Evolutionary conservation across 2,888 invertebrate genomes (phyloP).

Genomic region (Trissonchulus latispiculum): DNA sequence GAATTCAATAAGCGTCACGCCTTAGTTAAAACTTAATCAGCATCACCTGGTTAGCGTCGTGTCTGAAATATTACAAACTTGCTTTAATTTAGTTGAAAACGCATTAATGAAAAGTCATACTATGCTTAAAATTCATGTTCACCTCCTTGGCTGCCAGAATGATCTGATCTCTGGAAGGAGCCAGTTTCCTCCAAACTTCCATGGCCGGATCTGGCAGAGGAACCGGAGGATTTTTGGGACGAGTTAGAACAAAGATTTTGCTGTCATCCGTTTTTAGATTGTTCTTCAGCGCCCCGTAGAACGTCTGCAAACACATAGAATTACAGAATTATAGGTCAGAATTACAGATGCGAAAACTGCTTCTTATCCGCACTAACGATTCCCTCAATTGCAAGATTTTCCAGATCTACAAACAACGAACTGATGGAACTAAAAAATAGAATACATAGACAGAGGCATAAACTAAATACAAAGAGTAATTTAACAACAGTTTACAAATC

Average conservation of each 20-base stretch:
- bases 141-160: slow-evolving; percentile 19
- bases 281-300: slow-evolving; percentile 12
- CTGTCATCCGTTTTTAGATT: slow-evolving; percentile 11
- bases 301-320: neutral
- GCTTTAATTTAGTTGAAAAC: too few relatives aligned
- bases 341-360: too few relatives aligned
- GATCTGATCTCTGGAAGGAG: slow-evolving; percentile 22
- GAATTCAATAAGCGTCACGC: neutral
- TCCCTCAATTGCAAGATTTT: too few relatives aligned
- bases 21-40: neutral
- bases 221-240: slow-evolving; percentile 25
- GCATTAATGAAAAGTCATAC: neutral
- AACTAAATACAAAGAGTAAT: too few relatives aligned
- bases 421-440: too few relatives aligned
- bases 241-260: slow-evolving; percentile 16
- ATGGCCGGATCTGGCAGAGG: slow-evolving; percentile 24
- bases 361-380: too few relatives aligned
- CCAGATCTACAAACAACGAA: too few relatives aligned
- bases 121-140: neutral
- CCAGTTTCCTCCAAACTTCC: slow-evolving; percentile 20
- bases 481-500: too few relatives aligned
- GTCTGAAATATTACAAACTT: too few relatives aligned
- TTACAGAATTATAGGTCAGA: too few relatives aligned
- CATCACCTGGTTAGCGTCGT: neutral
- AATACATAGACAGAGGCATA: too few relatives aligned